Percentiles rank a stretch among this genome's conserved stretches.
Conservation (phyloP, 2,888 invertebrate genomes). For the Crematogaster levior region DNA sequence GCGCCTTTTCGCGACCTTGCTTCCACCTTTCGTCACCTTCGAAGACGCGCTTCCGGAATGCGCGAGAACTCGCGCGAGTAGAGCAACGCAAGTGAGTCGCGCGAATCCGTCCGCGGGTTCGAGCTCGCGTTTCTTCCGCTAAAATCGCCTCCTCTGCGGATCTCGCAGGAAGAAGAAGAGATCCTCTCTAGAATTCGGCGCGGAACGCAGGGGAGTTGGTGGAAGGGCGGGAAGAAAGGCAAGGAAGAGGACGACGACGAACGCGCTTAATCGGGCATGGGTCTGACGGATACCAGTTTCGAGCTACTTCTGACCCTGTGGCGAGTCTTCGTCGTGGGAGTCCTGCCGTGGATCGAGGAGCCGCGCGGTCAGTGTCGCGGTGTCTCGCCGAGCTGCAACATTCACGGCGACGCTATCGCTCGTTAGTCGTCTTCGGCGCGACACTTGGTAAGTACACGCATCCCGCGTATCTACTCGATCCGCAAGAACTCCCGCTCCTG, state of each 20-base stretch:
- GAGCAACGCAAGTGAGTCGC: neutral
- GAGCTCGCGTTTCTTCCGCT: neutral
- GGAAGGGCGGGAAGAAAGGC: neutral
- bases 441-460: slow-evolving; percentile 61
- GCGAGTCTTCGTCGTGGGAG: slow-evolving; percentile 81
- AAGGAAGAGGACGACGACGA: neutral
- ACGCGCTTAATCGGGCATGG: slow-evolving; percentile 83
- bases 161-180: neutral
- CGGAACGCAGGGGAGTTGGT: neutral
- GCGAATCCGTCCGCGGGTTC: neutral
- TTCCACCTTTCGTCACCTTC: neutral
- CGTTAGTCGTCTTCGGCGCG: slow-evolving; percentile 57
- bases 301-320: slow-evolving; percentile 87
- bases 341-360: slow-evolving; percentile 71
- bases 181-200: neutral
- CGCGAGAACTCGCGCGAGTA: slow-evolving; percentile 1
- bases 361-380: slow-evolving; percentile 77
- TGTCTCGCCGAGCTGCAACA: slow-evolving; percentile 71
- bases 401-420: slow-evolving; percentile 55
- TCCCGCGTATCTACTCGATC: neutral
- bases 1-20: neutral
- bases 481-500: neutral
- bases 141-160: neutral
- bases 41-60: neutral
- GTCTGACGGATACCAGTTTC: slow-evolving; percentile 87